Evolutionary conservation across 2,888 invertebrate genomes (phyloP).

Genomic region (Silvanus unidentatus): DNA sequence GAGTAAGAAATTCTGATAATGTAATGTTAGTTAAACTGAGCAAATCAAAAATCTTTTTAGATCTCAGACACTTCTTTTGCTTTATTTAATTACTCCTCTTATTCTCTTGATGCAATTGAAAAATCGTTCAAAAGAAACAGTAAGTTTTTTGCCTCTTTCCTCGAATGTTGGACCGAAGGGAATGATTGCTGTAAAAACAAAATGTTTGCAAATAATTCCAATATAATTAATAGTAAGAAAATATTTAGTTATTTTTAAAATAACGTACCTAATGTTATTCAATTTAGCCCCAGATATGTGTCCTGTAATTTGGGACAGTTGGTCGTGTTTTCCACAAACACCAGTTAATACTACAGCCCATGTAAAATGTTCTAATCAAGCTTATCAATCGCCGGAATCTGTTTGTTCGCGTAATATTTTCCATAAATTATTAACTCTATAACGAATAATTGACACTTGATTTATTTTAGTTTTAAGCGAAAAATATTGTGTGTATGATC

Average conservation of each 20-base stretch:
- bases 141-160: constrained; percentile 6
- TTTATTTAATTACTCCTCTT: background rate
- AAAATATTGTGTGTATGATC: constrained; percentile 52
- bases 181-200: constrained; percentile 33
- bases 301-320: constrained; percentile 58
- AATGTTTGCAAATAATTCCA: constrained; percentile 28
- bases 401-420: constrained; percentile 49
- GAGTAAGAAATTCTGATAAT: no score
- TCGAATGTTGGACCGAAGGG: constrained; percentile 33
- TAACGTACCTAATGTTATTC: no score
- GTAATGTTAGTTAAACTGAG: constrained; percentile 11
- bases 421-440: background rate
- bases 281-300: constrained; percentile 42
- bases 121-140: no score
- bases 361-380: constrained; percentile 55
- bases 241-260: no score
- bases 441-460: background rate
- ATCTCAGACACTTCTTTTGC: constrained; percentile 1
- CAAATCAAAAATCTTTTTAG: constrained; percentile 11
- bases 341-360: constrained; percentile 42
- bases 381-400: constrained; percentile 52
- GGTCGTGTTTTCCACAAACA: constrained; percentile 55
- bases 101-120: no score
- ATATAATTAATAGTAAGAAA: constrained; percentile 24
- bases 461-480: constrained; percentile 51